A percentile compares a stretch with the other conserved stretches of the same genome.
Evolutionary conservation across 2,797 vertebrate genomes (phyloP).

Genomic region (Phylloscopus collybita): DNA sequence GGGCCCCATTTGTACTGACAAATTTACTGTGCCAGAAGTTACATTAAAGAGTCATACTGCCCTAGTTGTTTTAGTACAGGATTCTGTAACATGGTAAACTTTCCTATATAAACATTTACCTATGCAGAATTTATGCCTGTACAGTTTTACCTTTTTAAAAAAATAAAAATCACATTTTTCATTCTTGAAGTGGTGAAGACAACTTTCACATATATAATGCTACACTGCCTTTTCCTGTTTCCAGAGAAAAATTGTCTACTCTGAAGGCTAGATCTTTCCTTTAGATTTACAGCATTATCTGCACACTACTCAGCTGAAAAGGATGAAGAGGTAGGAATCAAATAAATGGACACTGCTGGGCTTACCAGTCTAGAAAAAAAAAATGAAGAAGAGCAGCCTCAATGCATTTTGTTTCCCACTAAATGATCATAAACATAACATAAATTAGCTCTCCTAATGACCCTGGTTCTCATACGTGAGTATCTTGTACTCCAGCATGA

Average conservation of each 20-base stretch:
- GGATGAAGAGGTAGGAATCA: not conserved
- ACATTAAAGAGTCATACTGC: slow-evolving; percentile 57
- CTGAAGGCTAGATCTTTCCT: not conserved
- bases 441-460: not conserved
- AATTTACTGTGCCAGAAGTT: slow-evolving; percentile 59
- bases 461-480: not conserved
- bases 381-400: not conserved
- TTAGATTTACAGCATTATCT: not conserved
- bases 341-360: not conserved
- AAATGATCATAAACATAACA: not conserved
- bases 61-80: slow-evolving; percentile 44
- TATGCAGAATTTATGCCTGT: slow-evolving; percentile 40
- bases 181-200: slow-evolving; percentile 48
- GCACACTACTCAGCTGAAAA: not conserved
- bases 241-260: not conserved
- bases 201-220: not conserved
- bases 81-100: slow-evolving; percentile 51
- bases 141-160: not conserved
- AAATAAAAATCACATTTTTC: slow-evolving; percentile 46
- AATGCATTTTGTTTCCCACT: not conserved
- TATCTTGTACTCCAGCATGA: not conserved
- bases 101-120: slow-evolving; percentile 65
- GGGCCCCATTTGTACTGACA: slow-evolving; percentile 40
- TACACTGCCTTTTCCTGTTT: slow-evolving; percentile 12
- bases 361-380: not conserved